Base-by-base conservation (phyloP, 1,140 invertebrate species). In the Drosophila navojoa region DNA sequence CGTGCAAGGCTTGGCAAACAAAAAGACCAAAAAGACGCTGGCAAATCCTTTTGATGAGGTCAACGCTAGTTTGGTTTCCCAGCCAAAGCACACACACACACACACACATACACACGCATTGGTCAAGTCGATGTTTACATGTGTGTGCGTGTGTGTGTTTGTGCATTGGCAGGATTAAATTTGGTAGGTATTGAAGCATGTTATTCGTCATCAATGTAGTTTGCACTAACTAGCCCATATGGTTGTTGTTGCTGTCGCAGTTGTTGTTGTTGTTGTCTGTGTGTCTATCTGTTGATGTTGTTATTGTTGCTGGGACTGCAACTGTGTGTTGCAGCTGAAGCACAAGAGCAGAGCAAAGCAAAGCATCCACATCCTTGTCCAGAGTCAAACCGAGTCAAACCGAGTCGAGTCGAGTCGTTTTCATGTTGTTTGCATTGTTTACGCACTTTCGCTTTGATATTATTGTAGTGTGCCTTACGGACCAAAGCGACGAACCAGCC, bases 401-500 rank as follows among this genome's bases (percentile, higher is more conserved):
- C 45, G 32, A 76, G 53, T 55, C 63, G 42, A 45, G 35, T 38
- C 35, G 58, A 68, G 71, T 71, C 76, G 76, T 67, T 72, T 71
- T 59, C 80, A 75, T 73, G 77, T 85, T 90, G 85, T 90, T 90
- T 90, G 81, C 71, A 81, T 90, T 90, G 85, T 85, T 85, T 85
- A 90, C 85, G 85, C 85, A 90, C 85, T 90, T 90, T 90, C 78
- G 85, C 85, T 85, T 89, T 89, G 86, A 85, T 90, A 90, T 85
- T 90, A 90, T 84, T 84, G 85, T 63, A 84, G 77, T 84, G 67
- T 79, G 68, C 60, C 71, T 77, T 84, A 77, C 73, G 71, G 13
- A 40, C 29, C 60, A 44, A 10, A 61, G 13, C 38, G 52, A 16
- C 16, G 22, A 25, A 3, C 11, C 29, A 4, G 50, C 27, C 50